phyloP scores from a whole-genome alignment of 2,113 vertebrate genomes.

The Alouatta palliata region DNA sequence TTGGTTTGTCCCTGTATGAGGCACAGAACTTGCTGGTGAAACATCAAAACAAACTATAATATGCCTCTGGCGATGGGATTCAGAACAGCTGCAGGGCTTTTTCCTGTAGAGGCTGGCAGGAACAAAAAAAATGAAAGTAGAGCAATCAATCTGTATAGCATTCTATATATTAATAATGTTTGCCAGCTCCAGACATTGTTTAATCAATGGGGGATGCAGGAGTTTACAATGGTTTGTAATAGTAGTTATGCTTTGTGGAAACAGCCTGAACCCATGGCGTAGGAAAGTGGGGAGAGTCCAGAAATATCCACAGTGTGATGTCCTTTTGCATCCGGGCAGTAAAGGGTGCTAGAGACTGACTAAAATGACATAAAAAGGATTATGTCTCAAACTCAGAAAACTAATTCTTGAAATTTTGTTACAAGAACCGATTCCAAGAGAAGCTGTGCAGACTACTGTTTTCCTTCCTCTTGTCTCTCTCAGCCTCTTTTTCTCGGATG shows the following conservation, averaged over 20 bases:
- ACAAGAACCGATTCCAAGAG: neutral
- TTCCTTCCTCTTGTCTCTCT: neutral
- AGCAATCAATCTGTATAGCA: constrained; percentile 65
- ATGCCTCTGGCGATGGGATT: constrained; percentile 49
- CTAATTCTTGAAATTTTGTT: constrained; percentile 47
- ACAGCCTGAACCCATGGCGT: neutral
- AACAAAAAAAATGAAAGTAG: constrained; percentile 73
- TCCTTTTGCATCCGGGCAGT: fast-evolving
- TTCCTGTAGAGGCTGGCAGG: constrained; percentile 53
- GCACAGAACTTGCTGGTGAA: constrained; percentile 58
- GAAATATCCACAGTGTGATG: neutral
- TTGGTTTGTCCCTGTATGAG: constrained; percentile 49
- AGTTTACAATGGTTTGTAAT: constrained; percentile 59
- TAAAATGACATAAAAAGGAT: neutral
- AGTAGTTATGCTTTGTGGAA: neutral
- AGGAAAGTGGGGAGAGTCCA: neutral
- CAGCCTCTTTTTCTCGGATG: neutral
- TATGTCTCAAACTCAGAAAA: neutral
- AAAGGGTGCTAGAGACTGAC: neutral
- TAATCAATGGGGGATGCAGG: constrained; percentile 70
- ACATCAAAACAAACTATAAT: constrained; percentile 66
- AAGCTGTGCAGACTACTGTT: neutral
- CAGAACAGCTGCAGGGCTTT: constrained; percentile 47
- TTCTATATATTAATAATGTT: constrained; percentile 64
- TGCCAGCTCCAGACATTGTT: constrained; percentile 62